These are phyloP conservation scores for Pyrrhosoma nymphula DNA, from an alignment of 2,888 invertebrate species.

Conservation along the genomic window DNA sequence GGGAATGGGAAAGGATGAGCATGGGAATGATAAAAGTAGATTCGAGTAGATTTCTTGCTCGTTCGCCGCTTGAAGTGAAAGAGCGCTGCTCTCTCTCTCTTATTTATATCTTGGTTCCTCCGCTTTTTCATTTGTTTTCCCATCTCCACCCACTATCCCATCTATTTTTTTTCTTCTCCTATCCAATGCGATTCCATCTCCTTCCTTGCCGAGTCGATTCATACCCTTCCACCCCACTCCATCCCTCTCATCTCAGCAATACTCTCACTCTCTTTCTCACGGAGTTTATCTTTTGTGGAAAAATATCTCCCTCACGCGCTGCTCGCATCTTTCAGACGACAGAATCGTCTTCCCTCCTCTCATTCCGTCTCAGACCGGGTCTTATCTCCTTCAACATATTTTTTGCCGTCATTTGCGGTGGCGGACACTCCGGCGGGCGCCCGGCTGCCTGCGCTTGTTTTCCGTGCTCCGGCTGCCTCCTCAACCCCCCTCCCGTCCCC, in stretches of 20 bases:
- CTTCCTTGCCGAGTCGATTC: too few species aligned
- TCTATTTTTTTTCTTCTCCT: too few species aligned
- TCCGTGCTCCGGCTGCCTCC: background rate
- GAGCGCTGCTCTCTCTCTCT: too few species aligned
- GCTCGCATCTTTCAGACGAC: background rate
- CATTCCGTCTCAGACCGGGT: background rate
- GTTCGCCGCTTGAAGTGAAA: background rate
- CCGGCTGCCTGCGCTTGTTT: background rate
- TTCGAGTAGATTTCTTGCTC: background rate
- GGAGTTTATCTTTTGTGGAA: constrained; percentile 31
- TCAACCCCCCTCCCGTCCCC: background rate
- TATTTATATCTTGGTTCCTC: background rate
- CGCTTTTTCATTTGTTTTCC: background rate
- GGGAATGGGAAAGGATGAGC: background rate
- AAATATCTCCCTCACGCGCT: background rate
- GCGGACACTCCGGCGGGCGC: background rate
- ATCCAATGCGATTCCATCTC: too few species aligned
- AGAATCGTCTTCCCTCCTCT: background rate
- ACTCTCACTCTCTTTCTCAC: background rate
- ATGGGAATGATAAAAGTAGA: background rate
- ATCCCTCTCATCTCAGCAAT: background rate
- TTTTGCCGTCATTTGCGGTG: constrained; percentile 28
- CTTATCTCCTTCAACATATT: constrained; percentile 18
- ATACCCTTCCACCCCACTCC: background rate
- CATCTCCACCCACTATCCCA: background rate